Evolutionary conservation across 2,797 vertebrate genomes (phyloP).

Genomic region (Acridotheres tristis): DNA sequence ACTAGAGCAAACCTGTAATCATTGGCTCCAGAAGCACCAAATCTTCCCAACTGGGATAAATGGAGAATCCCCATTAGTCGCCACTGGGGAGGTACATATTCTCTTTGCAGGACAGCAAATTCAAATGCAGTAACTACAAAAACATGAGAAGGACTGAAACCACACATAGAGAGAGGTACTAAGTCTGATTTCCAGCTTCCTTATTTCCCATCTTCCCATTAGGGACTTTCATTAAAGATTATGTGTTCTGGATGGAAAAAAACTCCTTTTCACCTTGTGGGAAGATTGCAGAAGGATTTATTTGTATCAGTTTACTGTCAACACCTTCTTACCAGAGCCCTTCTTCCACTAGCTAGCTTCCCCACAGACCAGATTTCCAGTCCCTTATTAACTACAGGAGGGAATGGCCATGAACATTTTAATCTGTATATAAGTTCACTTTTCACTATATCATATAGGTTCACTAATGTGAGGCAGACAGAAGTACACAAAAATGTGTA

Average conservation of each 20-base stretch:
- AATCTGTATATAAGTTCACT: neutral
- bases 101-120: neutral
- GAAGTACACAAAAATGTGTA: neutral
- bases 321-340: neutral
- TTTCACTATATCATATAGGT: neutral
- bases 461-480: neutral
- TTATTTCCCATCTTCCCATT: neutral
- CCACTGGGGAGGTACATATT: neutral
- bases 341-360: neutral
- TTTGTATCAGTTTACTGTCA: neutral
- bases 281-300: neutral
- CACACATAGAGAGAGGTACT: neutral
- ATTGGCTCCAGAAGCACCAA: neutral
- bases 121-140: neutral
- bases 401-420: neutral
- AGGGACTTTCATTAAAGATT: neutral
- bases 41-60: neutral
- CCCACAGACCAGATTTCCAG: neutral
- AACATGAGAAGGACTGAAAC: neutral
- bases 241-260: neutral
- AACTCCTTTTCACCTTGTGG: neutral
- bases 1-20: neutral
- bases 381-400: neutral
- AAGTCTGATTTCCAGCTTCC: neutral
- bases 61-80: neutral